Evolutionary conservation across 64 coral and sea anemone genomes (phyloP).

Genomic region (Trachythela sp.): DNA sequence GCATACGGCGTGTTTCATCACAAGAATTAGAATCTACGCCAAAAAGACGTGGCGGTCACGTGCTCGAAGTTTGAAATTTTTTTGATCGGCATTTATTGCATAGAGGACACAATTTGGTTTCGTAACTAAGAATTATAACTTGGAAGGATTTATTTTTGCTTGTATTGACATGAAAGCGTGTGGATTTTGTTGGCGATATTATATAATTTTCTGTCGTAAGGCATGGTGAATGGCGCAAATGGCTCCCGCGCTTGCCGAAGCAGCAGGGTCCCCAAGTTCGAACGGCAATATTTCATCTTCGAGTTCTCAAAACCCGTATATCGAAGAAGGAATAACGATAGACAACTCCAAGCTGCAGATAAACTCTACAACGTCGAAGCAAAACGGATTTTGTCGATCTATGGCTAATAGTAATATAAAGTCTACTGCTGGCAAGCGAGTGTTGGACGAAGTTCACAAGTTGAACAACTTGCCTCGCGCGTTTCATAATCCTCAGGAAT

Average conservation of each 20-base stretch:
- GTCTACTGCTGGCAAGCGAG: background rate
- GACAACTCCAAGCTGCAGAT: slow-evolving; percentile 6
- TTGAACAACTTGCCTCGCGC: slow-evolving; percentile 15
- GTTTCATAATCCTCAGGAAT: background rate
- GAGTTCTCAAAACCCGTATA: background rate
- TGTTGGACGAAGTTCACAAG: background rate
- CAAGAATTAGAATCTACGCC: slow-evolving; percentile 30
- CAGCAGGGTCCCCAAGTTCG: slow-evolving; percentile 21
- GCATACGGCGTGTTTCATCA: slow-evolving; percentile 27
- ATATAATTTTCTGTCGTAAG: background rate
- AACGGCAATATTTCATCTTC: slow-evolving; percentile 23
- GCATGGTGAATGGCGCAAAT: slow-evolving; percentile 31
- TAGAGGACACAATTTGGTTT: background rate
- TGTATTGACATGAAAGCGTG: background rate
- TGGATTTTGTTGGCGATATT: slow-evolving; percentile 12
- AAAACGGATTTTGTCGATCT: slow-evolving; percentile 22
- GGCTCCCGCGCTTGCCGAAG: slow-evolving; percentile 29
- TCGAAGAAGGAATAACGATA: background rate
- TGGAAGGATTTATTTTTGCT: background rate
- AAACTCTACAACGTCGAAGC: background rate
- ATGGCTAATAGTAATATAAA: background rate
- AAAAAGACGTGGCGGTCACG: slow-evolving; percentile 28
- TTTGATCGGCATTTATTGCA: background rate
- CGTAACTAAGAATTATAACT: background rate
- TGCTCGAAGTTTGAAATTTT: slow-evolving; percentile 3